phyloP scores from a whole-genome alignment of 1,140 invertebrate species.

The Diorhabda sublineata region DNA sequence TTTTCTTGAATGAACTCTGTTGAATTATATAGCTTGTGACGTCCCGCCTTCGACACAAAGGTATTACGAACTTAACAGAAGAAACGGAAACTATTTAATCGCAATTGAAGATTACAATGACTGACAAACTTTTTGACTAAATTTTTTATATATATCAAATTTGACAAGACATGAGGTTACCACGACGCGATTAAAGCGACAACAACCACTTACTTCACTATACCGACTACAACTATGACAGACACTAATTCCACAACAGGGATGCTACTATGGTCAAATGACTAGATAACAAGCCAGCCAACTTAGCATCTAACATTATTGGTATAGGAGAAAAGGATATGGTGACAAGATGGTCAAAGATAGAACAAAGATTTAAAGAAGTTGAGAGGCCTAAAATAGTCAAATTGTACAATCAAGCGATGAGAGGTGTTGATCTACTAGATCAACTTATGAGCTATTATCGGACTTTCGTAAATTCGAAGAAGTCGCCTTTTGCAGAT shows the following conservation, averaged over 20 bases:
- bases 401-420: constrained; percentile 20
- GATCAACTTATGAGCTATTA: constrained; percentile 19
- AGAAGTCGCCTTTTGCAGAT: constrained; percentile 18
- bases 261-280: constrained; percentile 43
- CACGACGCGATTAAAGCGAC: too few species aligned
- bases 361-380: constrained; percentile 29
- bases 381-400: constrained; percentile 31
- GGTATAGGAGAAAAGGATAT: constrained; percentile 43
- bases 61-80: too few species aligned
- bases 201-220: too few species aligned
- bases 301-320: constrained; percentile 47
- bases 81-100: too few species aligned
- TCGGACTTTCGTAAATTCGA: constrained; percentile 19
- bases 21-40: too few species aligned
- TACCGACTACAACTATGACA: too few species aligned
- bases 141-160: too few species aligned
- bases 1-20: too few species aligned
- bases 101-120: too few species aligned
- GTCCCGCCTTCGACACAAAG: too few species aligned
- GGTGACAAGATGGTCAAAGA: constrained; percentile 42
- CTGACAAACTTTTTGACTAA: too few species aligned
- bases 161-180: too few species aligned
- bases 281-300: constrained; percentile 39
- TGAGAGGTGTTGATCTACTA: constrained; percentile 18
- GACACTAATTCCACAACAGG: background rate